phyloP scores from a whole-genome alignment of 2,888 invertebrate genomes.

The Achlya flavicornis region DNA sequence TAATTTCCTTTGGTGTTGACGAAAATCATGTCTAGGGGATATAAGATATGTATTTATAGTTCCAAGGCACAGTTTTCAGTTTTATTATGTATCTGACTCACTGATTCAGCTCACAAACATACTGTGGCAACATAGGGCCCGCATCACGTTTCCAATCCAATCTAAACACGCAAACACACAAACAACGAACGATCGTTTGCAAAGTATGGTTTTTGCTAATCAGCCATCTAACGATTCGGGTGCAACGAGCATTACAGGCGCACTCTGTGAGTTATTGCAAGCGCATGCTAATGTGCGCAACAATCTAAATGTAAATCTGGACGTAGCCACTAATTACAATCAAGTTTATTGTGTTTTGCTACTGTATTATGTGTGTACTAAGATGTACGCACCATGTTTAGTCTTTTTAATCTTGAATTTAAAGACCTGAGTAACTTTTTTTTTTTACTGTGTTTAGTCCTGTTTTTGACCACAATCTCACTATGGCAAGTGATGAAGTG shows the following conservation, averaged over 20 bases:
- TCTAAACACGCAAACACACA: slow-evolving; percentile 19
- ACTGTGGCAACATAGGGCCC: slow-evolving; percentile 29
- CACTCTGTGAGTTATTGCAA: slow-evolving; percentile 57
- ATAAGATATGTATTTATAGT: no score
- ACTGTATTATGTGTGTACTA: slow-evolving; percentile 31
- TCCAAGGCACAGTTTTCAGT: neutral
- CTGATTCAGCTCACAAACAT: neutral
- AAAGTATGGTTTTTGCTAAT: slow-evolving; percentile 64
- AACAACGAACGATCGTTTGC: slow-evolving; percentile 25
- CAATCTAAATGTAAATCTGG: slow-evolving; percentile 72
- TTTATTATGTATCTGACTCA: neutral
- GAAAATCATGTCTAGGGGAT: no score
- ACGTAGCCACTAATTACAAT: slow-evolving; percentile 65
- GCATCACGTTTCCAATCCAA: slow-evolving; percentile 44
- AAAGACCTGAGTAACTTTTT: no score
- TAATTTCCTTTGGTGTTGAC: no score
- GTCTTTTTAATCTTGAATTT: neutral
- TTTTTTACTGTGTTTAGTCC: no score
- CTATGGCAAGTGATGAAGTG: no score
- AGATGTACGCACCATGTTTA: slow-evolving; percentile 13
- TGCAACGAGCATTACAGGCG: slow-evolving; percentile 13
- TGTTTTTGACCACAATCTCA: no score
- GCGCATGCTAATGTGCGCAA: slow-evolving; percentile 65
- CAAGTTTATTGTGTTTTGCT: slow-evolving; percentile 58
- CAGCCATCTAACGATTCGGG: slow-evolving; percentile 51